These are phyloP conservation scores for Drosophila trapezifrons DNA, from an alignment of 1,140 invertebrate genomes.

Conservation along the genomic window DNA sequence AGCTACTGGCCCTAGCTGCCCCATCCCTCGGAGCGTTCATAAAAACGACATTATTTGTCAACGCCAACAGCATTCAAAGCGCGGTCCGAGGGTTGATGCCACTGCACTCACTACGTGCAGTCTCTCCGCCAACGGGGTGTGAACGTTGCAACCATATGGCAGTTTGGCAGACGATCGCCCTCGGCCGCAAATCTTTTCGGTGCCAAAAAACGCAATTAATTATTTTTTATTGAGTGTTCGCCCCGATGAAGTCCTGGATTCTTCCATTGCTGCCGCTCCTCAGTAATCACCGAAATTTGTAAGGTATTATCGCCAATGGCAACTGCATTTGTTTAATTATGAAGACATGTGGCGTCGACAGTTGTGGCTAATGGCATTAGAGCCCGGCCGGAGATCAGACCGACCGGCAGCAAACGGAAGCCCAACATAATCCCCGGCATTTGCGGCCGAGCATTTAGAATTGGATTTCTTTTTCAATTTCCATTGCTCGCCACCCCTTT, in stretches of 20 bases:
- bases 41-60: slow-evolving; percentile 82
- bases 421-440: slow-evolving; percentile 69
- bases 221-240: slow-evolving; percentile 76
- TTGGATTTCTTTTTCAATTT: slow-evolving; percentile 45
- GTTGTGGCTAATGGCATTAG: slow-evolving; percentile 78
- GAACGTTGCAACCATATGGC: slow-evolving; percentile 67
- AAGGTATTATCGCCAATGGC: slow-evolving; percentile 67
- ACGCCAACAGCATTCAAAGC: slow-evolving; percentile 62
- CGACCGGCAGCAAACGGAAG: slow-evolving; percentile 52
- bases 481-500: slow-evolving; percentile 10
- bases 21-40: slow-evolving; percentile 38
- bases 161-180: slow-evolving; percentile 4
- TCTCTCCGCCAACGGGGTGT: slow-evolving; percentile 45
- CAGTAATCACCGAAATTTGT: slow-evolving; percentile 74
- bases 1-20: slow-evolving; percentile 15
- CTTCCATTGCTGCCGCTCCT: neutral
- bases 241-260: slow-evolving; percentile 18
- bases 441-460: slow-evolving; percentile 61
- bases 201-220: slow-evolving; percentile 79
- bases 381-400: slow-evolving; percentile 27
- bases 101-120: neutral
- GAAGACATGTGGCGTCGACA: slow-evolving; percentile 79
- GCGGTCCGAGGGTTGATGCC: slow-evolving; percentile 23
- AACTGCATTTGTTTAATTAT: slow-evolving; percentile 73
- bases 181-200: slow-evolving; percentile 29